phyloP scores from a whole-genome alignment of 2,797 vertebrate species.

The Tokudaia tokunoshimensis region DNA sequence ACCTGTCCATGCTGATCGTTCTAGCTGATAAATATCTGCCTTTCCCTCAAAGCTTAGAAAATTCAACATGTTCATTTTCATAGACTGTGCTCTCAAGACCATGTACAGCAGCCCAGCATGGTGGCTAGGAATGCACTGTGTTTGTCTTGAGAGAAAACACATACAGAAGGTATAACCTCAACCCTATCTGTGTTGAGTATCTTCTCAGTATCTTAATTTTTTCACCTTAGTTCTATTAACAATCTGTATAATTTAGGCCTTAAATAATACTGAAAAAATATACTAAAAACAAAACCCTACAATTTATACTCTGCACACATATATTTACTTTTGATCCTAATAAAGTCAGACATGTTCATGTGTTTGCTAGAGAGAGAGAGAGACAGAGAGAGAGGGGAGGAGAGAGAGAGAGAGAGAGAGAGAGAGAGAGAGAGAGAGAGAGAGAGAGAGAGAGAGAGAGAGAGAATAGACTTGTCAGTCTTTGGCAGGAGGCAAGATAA shows the following conservation, averaged over 20 bases:
- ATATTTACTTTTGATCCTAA: neutral
- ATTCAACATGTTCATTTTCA: neutral
- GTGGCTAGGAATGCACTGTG: fast-evolving
- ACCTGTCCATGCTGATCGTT: neutral
- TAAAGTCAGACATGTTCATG: neutral
- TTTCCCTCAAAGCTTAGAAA: neutral
- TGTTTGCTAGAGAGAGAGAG: neutral
- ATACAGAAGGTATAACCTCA: neutral
- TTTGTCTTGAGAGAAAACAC: neutral
- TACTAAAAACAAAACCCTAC: neutral
- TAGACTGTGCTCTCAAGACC: neutral
- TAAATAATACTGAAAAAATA: slow-evolving; percentile 13
- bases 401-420: too few species aligned
- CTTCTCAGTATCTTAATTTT: neutral
- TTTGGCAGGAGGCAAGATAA: neutral
- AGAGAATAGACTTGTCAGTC: neutral
- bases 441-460: neutral
- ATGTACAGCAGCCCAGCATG: too few species aligned
- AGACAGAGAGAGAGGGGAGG: neutral
- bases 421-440: neutral
- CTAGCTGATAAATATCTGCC: neutral
- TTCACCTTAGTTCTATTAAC: neutral
- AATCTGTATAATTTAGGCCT: neutral
- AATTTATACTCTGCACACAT: neutral
- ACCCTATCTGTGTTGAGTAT: neutral